Evolutionary conservation across 2,797 vertebrate species (phyloP).

Genomic region (Iguana delicatissima): DNA sequence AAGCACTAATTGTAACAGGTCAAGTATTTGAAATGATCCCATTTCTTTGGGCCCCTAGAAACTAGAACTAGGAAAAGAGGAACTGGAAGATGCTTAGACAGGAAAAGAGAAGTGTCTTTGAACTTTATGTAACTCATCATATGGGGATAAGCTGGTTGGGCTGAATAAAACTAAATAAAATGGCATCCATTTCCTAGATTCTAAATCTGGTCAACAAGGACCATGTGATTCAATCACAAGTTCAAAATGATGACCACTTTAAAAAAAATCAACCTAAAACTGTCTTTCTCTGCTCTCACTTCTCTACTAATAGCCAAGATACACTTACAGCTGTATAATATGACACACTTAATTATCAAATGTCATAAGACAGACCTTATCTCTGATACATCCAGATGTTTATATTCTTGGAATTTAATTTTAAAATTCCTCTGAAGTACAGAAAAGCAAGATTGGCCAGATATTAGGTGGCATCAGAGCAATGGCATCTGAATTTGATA

Average conservation of each 20-base stretch:
- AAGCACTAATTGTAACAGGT: background rate
- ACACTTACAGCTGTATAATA: no score
- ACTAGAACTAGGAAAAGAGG: background rate
- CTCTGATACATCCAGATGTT: background rate
- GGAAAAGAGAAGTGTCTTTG: background rate
- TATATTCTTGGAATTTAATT: background rate
- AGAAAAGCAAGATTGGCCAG: background rate
- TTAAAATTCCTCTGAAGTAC: background rate
- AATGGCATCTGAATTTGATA: background rate
- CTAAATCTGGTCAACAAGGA: background rate
- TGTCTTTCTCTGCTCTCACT: background rate
- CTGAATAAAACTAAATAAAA: background rate
- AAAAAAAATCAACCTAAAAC: background rate
- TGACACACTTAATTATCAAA: no score
- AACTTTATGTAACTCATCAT: background rate
- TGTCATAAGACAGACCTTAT: background rate
- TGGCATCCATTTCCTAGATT: background rate
- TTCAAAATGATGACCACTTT: background rate
- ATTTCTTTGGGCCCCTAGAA: background rate
- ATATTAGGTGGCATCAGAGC: background rate
- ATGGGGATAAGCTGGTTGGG: background rate
- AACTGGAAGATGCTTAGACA: background rate
- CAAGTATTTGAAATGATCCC: background rate
- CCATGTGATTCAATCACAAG: background rate
- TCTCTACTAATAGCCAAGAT: background rate